A percentile compares a stretch with the other conserved stretches of the same genome.
Conservation (phyloP, 2,888 invertebrate genomes). For the Tetramorium bicarinatum region DNA sequence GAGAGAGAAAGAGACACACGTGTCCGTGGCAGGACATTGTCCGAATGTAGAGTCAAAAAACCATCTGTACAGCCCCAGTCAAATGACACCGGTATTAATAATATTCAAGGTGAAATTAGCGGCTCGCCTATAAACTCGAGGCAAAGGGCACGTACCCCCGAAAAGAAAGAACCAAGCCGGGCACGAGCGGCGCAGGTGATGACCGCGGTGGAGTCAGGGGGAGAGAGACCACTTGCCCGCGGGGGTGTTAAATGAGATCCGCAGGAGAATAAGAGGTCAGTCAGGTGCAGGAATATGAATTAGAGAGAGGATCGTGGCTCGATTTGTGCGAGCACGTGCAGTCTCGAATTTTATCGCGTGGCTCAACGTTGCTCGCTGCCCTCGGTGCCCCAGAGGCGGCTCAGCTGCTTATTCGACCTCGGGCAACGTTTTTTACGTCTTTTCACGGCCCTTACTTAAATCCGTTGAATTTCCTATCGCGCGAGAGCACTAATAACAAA, state of each 20-base stretch:
- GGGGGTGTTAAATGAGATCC: slow-evolving; percentile 86
- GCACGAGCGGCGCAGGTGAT: slow-evolving; percentile 68
- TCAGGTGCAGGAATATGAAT: slow-evolving; percentile 86
- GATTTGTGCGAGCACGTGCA: slow-evolving; percentile 73
- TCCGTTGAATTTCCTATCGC: slow-evolving; percentile 24
- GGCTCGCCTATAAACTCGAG: slow-evolving; percentile 76
- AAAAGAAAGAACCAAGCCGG: slow-evolving; percentile 62
- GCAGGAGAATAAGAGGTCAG: slow-evolving; percentile 82
- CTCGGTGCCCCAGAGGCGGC: slow-evolving; percentile 47
- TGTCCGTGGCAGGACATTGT: slow-evolving; percentile 30
- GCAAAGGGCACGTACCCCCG: slow-evolving; percentile 70
- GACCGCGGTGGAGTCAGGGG: slow-evolving; percentile 40
- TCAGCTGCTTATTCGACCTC: slow-evolving; percentile 63
- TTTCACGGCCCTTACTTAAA: slow-evolving; percentile 57
- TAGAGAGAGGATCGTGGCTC: slow-evolving; percentile 65
- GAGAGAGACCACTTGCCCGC: slow-evolving; percentile 76
- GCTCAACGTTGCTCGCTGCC: slow-evolving; percentile 61
- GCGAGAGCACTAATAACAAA: not conserved
- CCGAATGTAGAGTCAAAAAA: not conserved
- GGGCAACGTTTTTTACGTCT: slow-evolving; percentile 56
- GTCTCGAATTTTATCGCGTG: slow-evolving; percentile 69
- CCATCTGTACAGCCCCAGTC: slow-evolving; percentile 53
- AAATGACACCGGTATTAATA: slow-evolving; percentile 78
- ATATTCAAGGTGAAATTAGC: slow-evolving; percentile 84
- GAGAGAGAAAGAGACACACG: not conserved